These are phyloP conservation scores for Melanargia galathea DNA, from an alignment of 2,888 invertebrate species.

Conservation along the genomic window DNA sequence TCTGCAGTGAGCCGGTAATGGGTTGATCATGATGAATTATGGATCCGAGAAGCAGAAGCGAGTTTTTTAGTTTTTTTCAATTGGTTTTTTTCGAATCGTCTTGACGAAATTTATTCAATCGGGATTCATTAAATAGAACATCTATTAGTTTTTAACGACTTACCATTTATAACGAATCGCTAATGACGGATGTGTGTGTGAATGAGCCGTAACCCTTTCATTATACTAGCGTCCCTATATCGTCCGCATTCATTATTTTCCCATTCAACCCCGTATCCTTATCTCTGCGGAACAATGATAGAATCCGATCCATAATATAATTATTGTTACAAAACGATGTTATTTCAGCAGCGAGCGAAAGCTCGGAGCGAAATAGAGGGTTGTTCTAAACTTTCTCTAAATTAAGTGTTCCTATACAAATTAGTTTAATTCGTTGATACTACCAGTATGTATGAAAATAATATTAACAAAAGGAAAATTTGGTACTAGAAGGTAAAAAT, in stretches of 20 bases:
- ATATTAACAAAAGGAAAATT: background rate
- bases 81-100: no score
- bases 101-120: no score
- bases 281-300: background rate
- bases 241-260: background rate
- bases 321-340: constrained; percentile 19
- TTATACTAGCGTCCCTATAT: background rate
- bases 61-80: no score
- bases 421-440: constrained; percentile 5
- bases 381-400: constrained; percentile 15
- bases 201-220: no score
- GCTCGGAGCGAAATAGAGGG: constrained; percentile 15
- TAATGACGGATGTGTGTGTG: no score
- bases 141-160: no score
- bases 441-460: background rate
- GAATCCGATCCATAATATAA: constrained; percentile 10
- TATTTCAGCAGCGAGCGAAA: background rate
- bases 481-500: background rate
- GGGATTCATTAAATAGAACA: no score
- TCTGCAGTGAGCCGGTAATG: no score
- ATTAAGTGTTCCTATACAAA: background rate
- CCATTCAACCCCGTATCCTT: background rate
- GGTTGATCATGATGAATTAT: no score
- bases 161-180: no score
- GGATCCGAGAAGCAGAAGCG: no score